Evolutionary conservation across 2,113 vertebrate species (phyloP), one percentile per base, ranked within the genome.

Genomic region (Equus quagga): DNA sequence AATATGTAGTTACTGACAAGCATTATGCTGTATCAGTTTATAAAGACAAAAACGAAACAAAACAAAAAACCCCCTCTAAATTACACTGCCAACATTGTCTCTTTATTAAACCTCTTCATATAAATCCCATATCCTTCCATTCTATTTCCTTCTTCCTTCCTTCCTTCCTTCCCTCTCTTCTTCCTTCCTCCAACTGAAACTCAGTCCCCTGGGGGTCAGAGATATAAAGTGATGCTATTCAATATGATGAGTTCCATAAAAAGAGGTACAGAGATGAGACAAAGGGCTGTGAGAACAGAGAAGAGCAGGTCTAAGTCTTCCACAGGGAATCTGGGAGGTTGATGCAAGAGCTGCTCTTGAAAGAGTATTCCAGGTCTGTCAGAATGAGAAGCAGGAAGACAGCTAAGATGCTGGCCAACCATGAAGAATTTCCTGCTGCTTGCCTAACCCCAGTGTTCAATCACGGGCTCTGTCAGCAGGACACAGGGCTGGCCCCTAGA

Each of bases 401-500:
- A 69, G 62, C 65, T 81, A n/a, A 84, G 60, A 89, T 64, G 65
- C 81, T 67, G 80, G 33, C 41, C 79, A 97, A 67, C 79, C 80
- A 82, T 33, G 64, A 87, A 91, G 56, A 89, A 89, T 94, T 81
- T 70, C 67, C 76, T 28, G 8, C 56, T 84, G 54, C 88, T 80
- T 70, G 62, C 67, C 73, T 72, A 67, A 54, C 13, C 26, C 54
- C 41, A 33, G 13, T 44, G 60, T 67, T 96, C 75, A 87, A 49
- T 92, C 96, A 81, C 4, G 24, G 46, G n/a, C 58, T 94, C 54
- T 95, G 87, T 95, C 86, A 95, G 72, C 70, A 82, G 76, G 46
- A 69, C 0, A 0, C 13, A 44, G 49, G 78, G 79, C 36, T 24
- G n/a, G n/a, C n/a, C 82, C 72, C 83, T 46, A 56, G 54, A 51